Conservation (phyloP, 2,113 vertebrate genomes). For the Leiothrix lutea region DNA sequence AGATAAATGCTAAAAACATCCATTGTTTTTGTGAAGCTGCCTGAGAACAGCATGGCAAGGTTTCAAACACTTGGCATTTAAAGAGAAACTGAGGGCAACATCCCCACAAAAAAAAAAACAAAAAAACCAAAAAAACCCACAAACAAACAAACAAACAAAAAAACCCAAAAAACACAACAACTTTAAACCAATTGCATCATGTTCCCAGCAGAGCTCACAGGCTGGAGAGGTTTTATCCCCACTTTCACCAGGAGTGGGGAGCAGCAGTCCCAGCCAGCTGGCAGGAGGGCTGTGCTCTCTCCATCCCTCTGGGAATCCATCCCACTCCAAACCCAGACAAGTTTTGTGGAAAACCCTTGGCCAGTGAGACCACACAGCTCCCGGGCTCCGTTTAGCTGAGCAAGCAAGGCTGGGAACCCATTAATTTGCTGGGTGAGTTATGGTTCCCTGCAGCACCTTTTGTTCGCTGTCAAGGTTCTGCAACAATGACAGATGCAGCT, state of each 20-base stretch:
- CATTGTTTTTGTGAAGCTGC: no score
- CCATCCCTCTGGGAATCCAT: background rate
- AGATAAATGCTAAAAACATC: no score
- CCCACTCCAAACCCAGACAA: background rate
- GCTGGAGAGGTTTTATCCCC: background rate
- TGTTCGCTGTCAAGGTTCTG: slow-evolving; percentile 55
- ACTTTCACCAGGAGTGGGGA: background rate
- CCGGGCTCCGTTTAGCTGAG: slow-evolving; percentile 19
- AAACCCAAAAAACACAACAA: no score
- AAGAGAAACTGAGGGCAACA: no score
- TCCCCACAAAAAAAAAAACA: no score
- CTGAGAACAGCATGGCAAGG: no score
- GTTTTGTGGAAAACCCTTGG: background rate
- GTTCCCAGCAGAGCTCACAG: background rate
- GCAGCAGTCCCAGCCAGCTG: background rate
- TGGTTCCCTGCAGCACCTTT: slow-evolving; percentile 58
- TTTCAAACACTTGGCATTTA: no score
- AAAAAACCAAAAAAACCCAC: no score
- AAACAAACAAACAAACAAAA: no score
- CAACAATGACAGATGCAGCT: slow-evolving; percentile 59
- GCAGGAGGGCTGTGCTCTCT: background rate
- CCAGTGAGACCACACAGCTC: background rate
- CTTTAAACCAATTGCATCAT: background rate
- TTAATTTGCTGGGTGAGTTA: slow-evolving; percentile 59
- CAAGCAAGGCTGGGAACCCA: slow-evolving; percentile 15